Conservation (phyloP, 2,797 vertebrate genomes). For the Denticeps clupeoides region DNA sequence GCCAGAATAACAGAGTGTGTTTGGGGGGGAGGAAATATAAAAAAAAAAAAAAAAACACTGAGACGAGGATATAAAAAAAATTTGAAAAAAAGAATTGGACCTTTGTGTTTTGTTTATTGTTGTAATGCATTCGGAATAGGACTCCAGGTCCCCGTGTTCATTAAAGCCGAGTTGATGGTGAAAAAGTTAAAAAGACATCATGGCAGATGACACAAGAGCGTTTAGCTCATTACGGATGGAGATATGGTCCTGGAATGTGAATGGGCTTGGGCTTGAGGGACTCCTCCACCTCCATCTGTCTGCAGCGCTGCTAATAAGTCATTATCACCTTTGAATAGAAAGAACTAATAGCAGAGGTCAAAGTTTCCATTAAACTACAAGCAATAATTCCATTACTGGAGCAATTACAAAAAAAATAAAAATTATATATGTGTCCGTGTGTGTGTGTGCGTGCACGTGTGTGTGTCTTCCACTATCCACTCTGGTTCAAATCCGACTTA, state of each 20-base stretch:
- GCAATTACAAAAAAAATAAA: no score
- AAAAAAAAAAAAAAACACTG: neutral
- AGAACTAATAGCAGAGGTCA: no score
- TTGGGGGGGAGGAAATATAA: neutral
- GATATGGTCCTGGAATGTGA: neutral
- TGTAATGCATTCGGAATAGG: slow-evolving; percentile 23
- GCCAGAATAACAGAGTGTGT: slow-evolving; percentile 11
- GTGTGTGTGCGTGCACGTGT: slow-evolving; percentile 3
- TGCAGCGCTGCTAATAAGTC: neutral
- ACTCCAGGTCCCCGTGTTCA: slow-evolving; percentile 16
- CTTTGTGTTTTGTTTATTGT: slow-evolving; percentile 14
- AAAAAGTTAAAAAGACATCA: slow-evolving; percentile 25
- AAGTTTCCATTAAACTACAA: no score
- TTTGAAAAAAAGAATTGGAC: neutral
- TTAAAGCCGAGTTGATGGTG: slow-evolving; percentile 4
- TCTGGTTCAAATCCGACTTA: no score
- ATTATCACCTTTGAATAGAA: no score
- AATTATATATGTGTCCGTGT: slow-evolving; percentile 3
- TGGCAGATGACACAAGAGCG: neutral
- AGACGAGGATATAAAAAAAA: neutral
- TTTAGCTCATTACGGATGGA: no score
- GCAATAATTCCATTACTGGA: no score
- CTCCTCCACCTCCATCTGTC: neutral
- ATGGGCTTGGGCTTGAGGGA: neutral
- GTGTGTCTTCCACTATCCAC: neutral